phyloP scores from a whole-genome alignment of 2,888 invertebrate genomes.

The Eristalis intricaria region DNA sequence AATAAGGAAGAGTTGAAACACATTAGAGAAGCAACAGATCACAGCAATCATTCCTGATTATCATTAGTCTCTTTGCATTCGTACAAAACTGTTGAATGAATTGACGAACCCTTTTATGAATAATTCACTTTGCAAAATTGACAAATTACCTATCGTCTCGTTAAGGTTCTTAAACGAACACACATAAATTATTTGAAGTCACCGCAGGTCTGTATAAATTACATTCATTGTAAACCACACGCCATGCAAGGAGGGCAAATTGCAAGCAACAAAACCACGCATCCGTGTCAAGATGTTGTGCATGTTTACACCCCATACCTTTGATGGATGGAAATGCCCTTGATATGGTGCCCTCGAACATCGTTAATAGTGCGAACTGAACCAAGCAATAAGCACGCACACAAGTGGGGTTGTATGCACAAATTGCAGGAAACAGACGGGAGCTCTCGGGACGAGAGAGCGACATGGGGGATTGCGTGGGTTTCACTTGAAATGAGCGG shows the following conservation, averaged over 20 bases:
- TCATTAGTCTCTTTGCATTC: too few relatives aligned
- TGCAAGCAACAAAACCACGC: neutral
- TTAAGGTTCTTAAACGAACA: neutral
- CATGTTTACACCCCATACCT: neutral
- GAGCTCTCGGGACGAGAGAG: neutral
- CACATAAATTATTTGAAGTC: neutral
- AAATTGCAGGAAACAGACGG: neutral
- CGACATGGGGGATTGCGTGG: slow-evolving; percentile 4
- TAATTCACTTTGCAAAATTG: neutral
- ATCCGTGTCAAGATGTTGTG: neutral
- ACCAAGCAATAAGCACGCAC: neutral
- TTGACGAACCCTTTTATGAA: too few relatives aligned
- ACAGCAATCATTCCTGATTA: too few relatives aligned
- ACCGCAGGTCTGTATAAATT: neutral
- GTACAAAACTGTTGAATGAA: too few relatives aligned
- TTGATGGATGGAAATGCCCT: neutral
- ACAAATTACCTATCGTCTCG: neutral
- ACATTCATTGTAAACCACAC: neutral
- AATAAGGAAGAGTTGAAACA: too few relatives aligned
- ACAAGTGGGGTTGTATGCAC: slow-evolving; percentile 6
- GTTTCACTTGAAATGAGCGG: neutral
- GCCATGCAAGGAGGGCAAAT: neutral
- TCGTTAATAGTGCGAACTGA: neutral
- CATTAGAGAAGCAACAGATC: too few relatives aligned
- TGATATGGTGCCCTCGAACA: neutral